Conservation (phyloP, 2,113 vertebrate genomes). For the Phasianus colchicus region DNA sequence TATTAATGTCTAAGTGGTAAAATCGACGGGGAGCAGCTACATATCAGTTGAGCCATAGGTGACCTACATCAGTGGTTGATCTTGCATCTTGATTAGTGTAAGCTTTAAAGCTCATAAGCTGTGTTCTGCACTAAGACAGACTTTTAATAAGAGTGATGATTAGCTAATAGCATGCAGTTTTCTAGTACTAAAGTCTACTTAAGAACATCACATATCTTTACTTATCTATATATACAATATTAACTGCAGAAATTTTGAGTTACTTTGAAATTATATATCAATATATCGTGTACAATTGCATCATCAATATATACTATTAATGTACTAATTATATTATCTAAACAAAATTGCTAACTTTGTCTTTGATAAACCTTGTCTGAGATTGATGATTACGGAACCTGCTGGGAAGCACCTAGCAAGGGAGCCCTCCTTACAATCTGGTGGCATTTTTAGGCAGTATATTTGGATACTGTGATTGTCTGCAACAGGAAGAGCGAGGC, state of each 20-base stretch:
- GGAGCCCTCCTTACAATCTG: not conserved
- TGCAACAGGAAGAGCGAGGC: not conserved
- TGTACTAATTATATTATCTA: not conserved
- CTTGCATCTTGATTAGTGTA: slow-evolving; percentile 62
- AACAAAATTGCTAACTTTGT: not conserved
- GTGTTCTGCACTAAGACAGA: slow-evolving; percentile 36
- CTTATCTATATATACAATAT: not conserved
- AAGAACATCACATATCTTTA: not conserved
- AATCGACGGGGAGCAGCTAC: not conserved
- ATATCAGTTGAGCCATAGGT: not conserved
- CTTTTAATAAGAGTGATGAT: slow-evolving; percentile 44
- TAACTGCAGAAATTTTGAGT: not conserved
- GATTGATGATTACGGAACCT: not conserved
- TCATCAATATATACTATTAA: not conserved
- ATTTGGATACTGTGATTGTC: not conserved
- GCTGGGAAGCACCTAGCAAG: not conserved
- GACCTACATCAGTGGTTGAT: slow-evolving; percentile 57
- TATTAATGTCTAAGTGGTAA: not conserved
- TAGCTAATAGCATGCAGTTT: slow-evolving; percentile 33
- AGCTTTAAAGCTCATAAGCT: slow-evolving; percentile 68
- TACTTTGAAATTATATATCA: not conserved
- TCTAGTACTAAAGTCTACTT: not conserved
- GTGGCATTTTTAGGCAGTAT: not conserved
- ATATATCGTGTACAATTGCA: not conserved
- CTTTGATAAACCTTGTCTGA: not conserved